Base-by-base conservation (phyloP, 2,113 vertebrate genomes). In the Parus major region DNA sequence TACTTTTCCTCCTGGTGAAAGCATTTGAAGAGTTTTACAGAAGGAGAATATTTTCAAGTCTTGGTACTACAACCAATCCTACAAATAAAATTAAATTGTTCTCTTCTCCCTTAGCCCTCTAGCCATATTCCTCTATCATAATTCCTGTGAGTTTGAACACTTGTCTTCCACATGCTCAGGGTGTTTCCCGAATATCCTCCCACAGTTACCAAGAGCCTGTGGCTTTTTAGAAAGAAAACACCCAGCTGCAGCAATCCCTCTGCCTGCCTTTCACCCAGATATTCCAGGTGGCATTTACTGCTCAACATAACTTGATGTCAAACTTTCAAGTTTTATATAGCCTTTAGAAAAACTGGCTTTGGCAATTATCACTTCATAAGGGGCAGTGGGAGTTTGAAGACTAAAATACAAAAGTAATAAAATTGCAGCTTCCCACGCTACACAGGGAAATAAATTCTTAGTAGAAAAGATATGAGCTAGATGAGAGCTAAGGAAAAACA, bases 381-480 rank as follows among this genome's bases (percentile, higher is more conserved):
- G 95, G 92, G 82, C 82, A 90, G 94, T 96, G 93, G 94, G 95
- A 95, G 90, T 96, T 96, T 93, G 88, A 96, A 94, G 96, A 94
- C 95, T 94, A 94, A 95, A 96, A 96, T 93, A 95, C 82, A 96
- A 92, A 94, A 96, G 90, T 81, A 96, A 96, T 90, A 95, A 96
- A 96, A 93, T 78, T 86, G 72, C 88, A 94, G 88, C 96, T 95
- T 97, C 96, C 95, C 90, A 97, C 89, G 71, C 96, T 86, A 92
- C 55, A 46, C 23, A 64, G 77, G 76, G 80, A 96, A 96, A 91
- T 68, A 95, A 95, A 92, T 87, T 94, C 61, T 88, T 84, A 56
- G 83, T 82, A 88, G 84, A 76, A 88, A 78, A 88, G 79, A 78
- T 52, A 85, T 0, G 21, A 96, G 93, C 69, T 81, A 86, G 92